Conservation (phyloP, 2,888 invertebrate genomes). For the Aleiodes alternator region DNA sequence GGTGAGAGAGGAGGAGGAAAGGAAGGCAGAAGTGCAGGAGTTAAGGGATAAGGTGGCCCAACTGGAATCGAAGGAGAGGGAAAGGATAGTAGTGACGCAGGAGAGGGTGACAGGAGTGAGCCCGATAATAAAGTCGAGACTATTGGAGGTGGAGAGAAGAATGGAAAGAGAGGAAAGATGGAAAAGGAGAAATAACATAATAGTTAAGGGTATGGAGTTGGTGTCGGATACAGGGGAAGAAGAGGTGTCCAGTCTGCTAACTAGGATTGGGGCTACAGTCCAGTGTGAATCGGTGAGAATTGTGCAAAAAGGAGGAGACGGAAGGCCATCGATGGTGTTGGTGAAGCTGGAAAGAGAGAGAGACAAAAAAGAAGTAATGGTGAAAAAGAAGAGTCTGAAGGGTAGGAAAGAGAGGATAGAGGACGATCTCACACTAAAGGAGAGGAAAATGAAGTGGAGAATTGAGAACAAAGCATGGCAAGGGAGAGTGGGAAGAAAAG, state of each 20-base stretch:
- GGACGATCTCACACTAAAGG: slow-evolving; percentile 24
- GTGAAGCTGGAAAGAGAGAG: background rate
- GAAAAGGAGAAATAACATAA: slow-evolving; percentile 7
- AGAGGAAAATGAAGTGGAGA: slow-evolving; percentile 21
- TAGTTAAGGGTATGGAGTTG: background rate
- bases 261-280: background rate
- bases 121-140: background rate
- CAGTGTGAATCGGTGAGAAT: background rate
- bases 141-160: slow-evolving; percentile 10
- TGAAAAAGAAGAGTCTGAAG: background rate
- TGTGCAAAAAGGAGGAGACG: background rate
- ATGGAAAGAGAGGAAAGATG: background rate
- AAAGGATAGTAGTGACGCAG: background rate
- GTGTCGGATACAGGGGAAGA: background rate
- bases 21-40: too few species aligned
- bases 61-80: background rate
- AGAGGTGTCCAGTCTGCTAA: background rate
- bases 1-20: too few species aligned
- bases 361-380: slow-evolving; percentile 9
- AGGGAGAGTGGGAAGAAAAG: slow-evolving; percentile 1
- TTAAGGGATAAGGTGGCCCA: too few species aligned
- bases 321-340: background rate
- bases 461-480: background rate
- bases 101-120: background rate
- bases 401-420: slow-evolving; percentile 28